Evolutionary conservation across 2,113 vertebrate species (phyloP), one percentile per base, ranked within the genome.

Genomic region (Dipodomys stephensi): DNA sequence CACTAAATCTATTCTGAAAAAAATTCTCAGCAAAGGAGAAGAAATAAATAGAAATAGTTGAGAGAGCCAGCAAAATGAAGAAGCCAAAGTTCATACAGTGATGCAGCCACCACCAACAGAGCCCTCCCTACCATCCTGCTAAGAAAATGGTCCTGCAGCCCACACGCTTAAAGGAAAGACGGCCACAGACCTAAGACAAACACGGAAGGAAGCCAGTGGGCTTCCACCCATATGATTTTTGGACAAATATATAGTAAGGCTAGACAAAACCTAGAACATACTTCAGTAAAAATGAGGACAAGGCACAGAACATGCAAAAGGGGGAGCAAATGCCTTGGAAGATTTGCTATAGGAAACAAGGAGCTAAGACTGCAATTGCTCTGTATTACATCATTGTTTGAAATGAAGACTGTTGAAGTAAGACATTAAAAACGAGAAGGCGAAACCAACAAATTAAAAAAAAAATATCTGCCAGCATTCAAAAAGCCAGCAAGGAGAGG

Each of bases 221-320:
- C 93, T 91, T 93, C 84, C 81, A 94, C 88, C 74, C 78, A 92
- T 27, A n/a, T 53, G 85, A 90, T 83, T 94, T 93, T 86, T 95
- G 46, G 35, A 93, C 83, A 83, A 95, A 95, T 16, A 57, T 57
- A 57, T 15, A 69, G 73, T 60, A 88, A 64, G 77, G 35, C 72
- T 84, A 80, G 39, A 86, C 77, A 93, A 87, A 95, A 87, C 39
- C 49, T 87, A 60, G 73, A 94, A 80, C 76, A 82, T 78, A 95
- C 77, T 76, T 87, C 88, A 87, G 60, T 30, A 71, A 92, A 90
- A 93, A 87, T 74, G 32, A 94, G 88, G 46, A 74, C 49, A 85
- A 82, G 16, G 68, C 68, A 93, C 6, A 94, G 83, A 85, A 92
- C 39, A 53, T 16, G 53, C 27, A 77, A 86, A 83, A 87, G 79